Evolutionary conservation across 1,140 invertebrate species (phyloP), one percentile per base, ranked within the genome.

Genomic region (Arion vulgaris): DNA sequence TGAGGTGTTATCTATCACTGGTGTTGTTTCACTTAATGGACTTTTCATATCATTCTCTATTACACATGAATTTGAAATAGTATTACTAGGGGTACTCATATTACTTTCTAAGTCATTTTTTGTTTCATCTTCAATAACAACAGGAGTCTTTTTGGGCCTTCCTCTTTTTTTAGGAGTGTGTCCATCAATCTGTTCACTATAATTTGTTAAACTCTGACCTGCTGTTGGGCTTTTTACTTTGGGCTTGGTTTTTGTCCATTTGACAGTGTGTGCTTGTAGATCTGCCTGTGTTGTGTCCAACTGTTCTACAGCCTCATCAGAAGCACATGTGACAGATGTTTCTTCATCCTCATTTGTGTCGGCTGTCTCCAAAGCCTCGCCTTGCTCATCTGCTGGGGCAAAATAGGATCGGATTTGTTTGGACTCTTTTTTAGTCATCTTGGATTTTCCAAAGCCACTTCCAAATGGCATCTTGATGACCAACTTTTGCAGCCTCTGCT

Each of bases 401-500:
- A 81, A 81, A 49, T 81, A 81, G 13, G 80, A 81, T 11, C 69
- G 36, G 49, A 81, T 81, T 36, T 81, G 80, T 19, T 36, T 74
- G 4, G 69, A 53, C 49, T 73, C 71, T 74, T 81, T 81, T 26
- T 81, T 74, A 2, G 80, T 53, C 80, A 81, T 73, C 45, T 74
- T 81, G 1, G 23, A 38, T 38, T 74, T 81, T 32, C 69, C 71
- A 73, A 62, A 66, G 1, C 80, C 41, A 74, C 80, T 74, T 15
- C 80, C 80, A 81, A 81, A 81, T 7, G 80, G 80, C 80, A 81
- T 72, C 45, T 74, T 81, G 23, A 81, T 81, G 28, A 81, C 68
- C 41, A 81, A 38, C 39, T 81, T 81, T 49, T 81, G 68, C 36
- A 81, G 53, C 23, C 32, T 53, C 68, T 80, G 62, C 39, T 69